Evolutionary conservation across 2,113 vertebrate genomes (phyloP).

Genomic region (Muntiacus reevesi): DNA sequence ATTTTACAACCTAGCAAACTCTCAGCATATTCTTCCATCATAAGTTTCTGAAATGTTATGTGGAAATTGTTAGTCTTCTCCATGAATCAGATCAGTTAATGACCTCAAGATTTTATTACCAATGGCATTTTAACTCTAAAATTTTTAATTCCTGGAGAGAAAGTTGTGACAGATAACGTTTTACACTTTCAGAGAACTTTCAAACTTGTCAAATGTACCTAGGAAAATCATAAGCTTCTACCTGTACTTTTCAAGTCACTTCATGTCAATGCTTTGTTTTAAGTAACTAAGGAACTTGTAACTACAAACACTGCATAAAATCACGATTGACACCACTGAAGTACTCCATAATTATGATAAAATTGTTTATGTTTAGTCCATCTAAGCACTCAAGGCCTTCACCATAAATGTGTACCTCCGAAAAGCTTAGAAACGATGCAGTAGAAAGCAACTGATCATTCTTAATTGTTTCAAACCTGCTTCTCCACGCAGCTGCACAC

Average conservation of each 20-base stretch:
- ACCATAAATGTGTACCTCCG: background rate
- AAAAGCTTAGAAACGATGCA: background rate
- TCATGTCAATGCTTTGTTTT: background rate
- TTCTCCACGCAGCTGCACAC: constrained; percentile 24
- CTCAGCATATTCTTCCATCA: background rate
- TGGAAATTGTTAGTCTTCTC: background rate
- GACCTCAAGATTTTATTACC: background rate
- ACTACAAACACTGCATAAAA: background rate
- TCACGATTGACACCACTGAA: background rate
- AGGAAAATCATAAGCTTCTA: background rate
- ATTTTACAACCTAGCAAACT: background rate
- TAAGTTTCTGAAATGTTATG: background rate
- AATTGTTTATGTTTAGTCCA: background rate
- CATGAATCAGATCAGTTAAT: background rate
- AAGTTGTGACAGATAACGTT: background rate
- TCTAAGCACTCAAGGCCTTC: background rate
- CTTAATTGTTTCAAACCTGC: background rate
- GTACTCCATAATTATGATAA: background rate
- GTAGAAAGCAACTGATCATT: constrained; percentile 2
- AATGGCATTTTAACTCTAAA: background rate
- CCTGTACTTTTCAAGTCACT: background rate
- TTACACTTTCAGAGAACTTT: background rate
- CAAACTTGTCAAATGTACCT: background rate
- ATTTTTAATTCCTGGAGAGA: background rate
- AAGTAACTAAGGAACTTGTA: background rate